phyloP scores from a whole-genome alignment of 2,113 vertebrate genomes.

The Peromyscus californicus region DNA sequence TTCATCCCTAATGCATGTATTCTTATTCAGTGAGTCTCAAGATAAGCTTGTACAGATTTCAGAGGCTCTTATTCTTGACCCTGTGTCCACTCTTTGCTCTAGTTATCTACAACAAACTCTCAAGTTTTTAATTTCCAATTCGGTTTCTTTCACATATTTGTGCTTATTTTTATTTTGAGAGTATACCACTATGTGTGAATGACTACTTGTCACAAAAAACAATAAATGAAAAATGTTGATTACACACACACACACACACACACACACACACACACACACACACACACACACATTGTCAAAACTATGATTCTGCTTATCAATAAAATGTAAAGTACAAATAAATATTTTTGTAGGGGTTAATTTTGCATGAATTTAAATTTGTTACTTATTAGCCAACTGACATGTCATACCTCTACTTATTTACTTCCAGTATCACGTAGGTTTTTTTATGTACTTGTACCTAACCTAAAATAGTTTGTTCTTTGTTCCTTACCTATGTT shows the following conservation, averaged over 20 bases:
- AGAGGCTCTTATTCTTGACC: accelerated
- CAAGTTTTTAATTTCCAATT: not conserved
- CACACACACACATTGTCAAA: too few species aligned
- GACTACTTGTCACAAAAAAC: not conserved
- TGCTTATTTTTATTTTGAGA: not conserved
- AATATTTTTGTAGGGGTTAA: not conserved
- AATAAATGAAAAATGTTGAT: too few species aligned
- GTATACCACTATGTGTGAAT: not conserved
- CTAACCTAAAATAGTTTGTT: not conserved
- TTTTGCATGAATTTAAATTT: not conserved
- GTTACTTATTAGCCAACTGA: not conserved
- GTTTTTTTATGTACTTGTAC: too few species aligned
- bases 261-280: too few species aligned
- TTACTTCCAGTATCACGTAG: not conserved
- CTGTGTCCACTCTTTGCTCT: not conserved
- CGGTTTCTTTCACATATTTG: not conserved
- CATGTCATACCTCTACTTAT: not conserved
- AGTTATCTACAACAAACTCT: not conserved
- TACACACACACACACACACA: not conserved
- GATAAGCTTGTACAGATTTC: not conserved
- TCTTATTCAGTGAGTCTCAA: not conserved
- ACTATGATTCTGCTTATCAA: not conserved
- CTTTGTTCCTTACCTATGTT: not conserved
- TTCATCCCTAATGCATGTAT: not conserved
- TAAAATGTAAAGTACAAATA: not conserved